Percentiles rank a stretch among this genome's conserved stretches.
Evolutionary conservation across 2,797 vertebrate species (phyloP).

Genomic region (Spinibarbus caldwelli): DNA sequence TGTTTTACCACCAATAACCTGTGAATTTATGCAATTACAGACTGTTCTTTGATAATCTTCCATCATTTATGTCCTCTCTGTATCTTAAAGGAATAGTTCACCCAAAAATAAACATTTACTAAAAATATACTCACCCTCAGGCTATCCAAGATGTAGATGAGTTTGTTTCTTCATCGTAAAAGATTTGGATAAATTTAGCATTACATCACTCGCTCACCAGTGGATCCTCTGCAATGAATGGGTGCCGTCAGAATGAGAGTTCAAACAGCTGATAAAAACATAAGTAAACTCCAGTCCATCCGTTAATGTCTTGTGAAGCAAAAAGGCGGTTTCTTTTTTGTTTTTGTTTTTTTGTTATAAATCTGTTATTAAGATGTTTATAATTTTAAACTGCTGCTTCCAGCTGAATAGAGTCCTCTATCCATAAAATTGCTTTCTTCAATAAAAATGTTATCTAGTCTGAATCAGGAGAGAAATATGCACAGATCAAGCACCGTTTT

Average conservation of each 20-base stretch:
- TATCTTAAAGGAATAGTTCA: background rate
- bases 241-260: background rate
- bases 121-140: background rate
- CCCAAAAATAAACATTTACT: background rate
- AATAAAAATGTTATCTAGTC: background rate
- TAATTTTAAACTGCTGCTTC: background rate
- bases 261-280: background rate
- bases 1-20: background rate
- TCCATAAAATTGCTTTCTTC: background rate
- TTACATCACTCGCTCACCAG: background rate
- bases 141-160: background rate
- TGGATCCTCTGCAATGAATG: background rate
- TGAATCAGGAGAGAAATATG: background rate
- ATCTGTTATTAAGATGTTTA: background rate
- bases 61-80: background rate
- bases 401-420: background rate
- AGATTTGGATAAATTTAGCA: background rate
- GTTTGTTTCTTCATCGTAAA: background rate
- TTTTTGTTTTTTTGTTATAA: background rate
- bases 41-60: background rate
- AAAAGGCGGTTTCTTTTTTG: background rate
- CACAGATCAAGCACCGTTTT: background rate
- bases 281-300: background rate
- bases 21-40: background rate
- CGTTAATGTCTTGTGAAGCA: background rate